Conservation (phyloP, 2,888 invertebrate species). For the Agrotis ipsilon region DNA sequence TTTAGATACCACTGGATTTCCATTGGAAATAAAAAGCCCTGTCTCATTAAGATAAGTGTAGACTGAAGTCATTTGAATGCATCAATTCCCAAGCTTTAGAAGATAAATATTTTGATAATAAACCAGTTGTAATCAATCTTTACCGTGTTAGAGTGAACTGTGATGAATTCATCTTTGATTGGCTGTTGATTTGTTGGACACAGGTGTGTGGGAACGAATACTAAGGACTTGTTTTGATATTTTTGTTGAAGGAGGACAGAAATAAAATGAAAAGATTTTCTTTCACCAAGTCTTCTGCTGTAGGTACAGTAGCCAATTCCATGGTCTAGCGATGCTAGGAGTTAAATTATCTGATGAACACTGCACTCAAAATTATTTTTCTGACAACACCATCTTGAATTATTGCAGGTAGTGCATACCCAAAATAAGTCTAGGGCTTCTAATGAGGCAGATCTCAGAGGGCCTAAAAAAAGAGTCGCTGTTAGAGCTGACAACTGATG, state of each 20-base stretch:
- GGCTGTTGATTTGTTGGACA: not conserved
- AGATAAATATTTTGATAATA: slow-evolving; percentile 40
- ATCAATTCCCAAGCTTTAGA: slow-evolving; percentile 13
- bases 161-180: slow-evolving; percentile 25
- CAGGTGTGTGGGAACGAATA: slow-evolving; percentile 18
- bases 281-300: not conserved
- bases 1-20: too few species aligned
- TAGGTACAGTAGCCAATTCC: too few species aligned
- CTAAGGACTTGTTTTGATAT: not conserved
- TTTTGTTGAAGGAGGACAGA: not conserved
- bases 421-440: too few species aligned
- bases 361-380: too few species aligned
- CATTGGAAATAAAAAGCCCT: too few species aligned
- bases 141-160: slow-evolving; percentile 36
- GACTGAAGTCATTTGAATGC: slow-evolving; percentile 19
- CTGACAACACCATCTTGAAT: too few species aligned
- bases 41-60: slow-evolving; percentile 22
- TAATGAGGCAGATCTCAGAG: too few species aligned
- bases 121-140: slow-evolving; percentile 33
- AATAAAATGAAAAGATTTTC: not conserved
- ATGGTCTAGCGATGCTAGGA: too few species aligned
- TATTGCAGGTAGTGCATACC: too few species aligned
- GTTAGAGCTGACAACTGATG: too few species aligned
- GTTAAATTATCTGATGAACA: not conserved
- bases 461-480: too few species aligned